These are phyloP conservation scores for Drosophila takahashii DNA, from an alignment of 1,140 invertebrate species.

Conservation along the genomic window DNA sequence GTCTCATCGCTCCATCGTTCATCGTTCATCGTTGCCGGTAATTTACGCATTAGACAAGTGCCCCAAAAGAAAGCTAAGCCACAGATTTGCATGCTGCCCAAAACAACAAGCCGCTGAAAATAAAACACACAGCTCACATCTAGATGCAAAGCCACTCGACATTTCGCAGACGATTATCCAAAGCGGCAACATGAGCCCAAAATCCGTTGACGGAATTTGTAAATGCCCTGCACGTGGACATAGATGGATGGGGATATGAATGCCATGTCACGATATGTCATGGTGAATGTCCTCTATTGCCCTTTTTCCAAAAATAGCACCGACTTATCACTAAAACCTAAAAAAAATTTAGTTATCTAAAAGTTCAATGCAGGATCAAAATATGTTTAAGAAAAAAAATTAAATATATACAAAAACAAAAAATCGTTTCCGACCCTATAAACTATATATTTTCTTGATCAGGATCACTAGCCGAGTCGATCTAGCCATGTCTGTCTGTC, in stretches of 20 bases:
- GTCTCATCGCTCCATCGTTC: slow-evolving; percentile 19
- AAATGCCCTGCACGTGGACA: slow-evolving; percentile 59
- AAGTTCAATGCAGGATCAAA: not conserved
- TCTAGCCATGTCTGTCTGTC: too few species aligned
- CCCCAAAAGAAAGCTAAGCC: slow-evolving; percentile 72
- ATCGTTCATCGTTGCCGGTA: slow-evolving; percentile 47
- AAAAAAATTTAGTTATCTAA: not conserved
- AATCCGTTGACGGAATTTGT: slow-evolving; percentile 65
- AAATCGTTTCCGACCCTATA: too few species aligned
- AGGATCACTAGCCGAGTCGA: too few species aligned
- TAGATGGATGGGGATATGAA: slow-evolving; percentile 42
- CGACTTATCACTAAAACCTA: not conserved
- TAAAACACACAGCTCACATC: slow-evolving; percentile 36
- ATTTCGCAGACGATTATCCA: slow-evolving; percentile 57
- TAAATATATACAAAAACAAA: too few species aligned
- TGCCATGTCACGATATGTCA: slow-evolving; percentile 14
- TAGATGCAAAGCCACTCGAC: slow-evolving; percentile 67
- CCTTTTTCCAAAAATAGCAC: not conserved
- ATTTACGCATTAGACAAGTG: slow-evolving; percentile 79
- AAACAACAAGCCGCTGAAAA: slow-evolving; percentile 6
- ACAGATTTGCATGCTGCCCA: slow-evolving; percentile 69
- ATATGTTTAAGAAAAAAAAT: too few species aligned
- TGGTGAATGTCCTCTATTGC: slow-evolving; percentile 14
- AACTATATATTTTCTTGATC: too few species aligned
- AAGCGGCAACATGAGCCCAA: slow-evolving; percentile 44